Base-by-base conservation (phyloP, 2,888 invertebrate species). In the Lottia scabra region DNA sequence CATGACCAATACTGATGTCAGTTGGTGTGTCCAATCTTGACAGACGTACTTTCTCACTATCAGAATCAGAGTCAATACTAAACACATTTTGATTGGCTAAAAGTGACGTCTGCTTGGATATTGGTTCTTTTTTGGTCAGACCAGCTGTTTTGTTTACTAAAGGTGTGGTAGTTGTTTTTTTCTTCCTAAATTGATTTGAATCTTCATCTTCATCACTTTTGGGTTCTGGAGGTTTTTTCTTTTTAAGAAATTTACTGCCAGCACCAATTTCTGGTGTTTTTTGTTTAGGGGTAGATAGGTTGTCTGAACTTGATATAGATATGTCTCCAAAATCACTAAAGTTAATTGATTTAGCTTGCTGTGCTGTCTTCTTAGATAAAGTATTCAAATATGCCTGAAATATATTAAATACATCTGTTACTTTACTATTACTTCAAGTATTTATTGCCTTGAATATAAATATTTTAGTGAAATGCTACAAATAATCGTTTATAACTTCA, bases 251-350 rank as follows among this genome's bases (percentile, higher is more conserved):
- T 71, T 82, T 85, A 72, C 81, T 84, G n/a, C 79, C 79, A 8
- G 80, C 68, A 10, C 78, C 72, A 16, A 78, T 63, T 2, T 65
- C 27, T 16, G 74, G 63, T 13, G 79, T 78, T 27, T 16, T 73
- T 38, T 62, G 76, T 67, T 38, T 73, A 46, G 75, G 80, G 72
- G 68, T 81, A 43, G 63, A 75, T 19, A 66, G 63, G 63, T 84
- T 81, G 8, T 80, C 73, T 13, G 79, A 82, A 79, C 85, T 85
- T 0, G 85, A 85, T 15, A 85, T 83, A 8, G 85, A 85, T 16
- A 86, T 82, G 30, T 86, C 85, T 5, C 84, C 85, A 63, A 80
- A 74, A 56, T 85, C 85, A 71, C 84, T 84, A 78, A 84, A 85
- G 65, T 81, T 83, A 1, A 83, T 82, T 44, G 76, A 76, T 46